Conservation (phyloP, 2,888 invertebrate species). For the Tetragonisca angustula region DNA sequence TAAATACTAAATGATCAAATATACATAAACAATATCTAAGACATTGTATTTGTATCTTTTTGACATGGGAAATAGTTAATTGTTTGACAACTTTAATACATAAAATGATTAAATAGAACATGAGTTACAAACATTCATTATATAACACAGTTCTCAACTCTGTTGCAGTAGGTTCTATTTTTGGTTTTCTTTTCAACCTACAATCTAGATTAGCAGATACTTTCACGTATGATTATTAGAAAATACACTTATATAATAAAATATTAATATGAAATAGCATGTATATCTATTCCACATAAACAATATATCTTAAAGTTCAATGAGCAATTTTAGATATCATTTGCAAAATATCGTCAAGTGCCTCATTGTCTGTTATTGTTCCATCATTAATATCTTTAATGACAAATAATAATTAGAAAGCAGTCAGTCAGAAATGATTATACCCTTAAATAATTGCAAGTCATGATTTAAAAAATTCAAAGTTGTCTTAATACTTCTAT, state of each 20-base stretch:
- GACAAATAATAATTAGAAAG: neutral
- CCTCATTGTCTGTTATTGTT: neutral
- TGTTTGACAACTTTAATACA: neutral
- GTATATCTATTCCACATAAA: constrained; percentile 4
- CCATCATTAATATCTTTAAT: neutral
- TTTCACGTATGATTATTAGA: constrained; percentile 20
- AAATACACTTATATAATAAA: neutral
- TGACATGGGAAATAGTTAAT: neutral
- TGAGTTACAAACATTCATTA: constrained; percentile 74
- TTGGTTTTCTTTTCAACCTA: constrained; percentile 72
- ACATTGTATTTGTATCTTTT: neutral
- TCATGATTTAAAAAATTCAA: constrained; percentile 39
- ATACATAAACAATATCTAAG: neutral
- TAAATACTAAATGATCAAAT: neutral
- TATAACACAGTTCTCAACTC: constrained; percentile 72
- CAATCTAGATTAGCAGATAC: constrained; percentile 60
- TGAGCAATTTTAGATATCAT: too few relatives aligned
- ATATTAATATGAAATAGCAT: neutral
- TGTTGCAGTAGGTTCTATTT: constrained; percentile 78
- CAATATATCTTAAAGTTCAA: constrained; percentile 4
- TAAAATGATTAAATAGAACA: constrained; percentile 49
- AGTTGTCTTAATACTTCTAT: neutral
- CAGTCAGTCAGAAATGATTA: constrained; percentile 11
- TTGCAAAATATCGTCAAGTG: neutral
- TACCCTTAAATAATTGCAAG: constrained; percentile 56